Base-by-base conservation (phyloP, 2,797 vertebrate species). In the Notamacropus eugenii region DNA sequence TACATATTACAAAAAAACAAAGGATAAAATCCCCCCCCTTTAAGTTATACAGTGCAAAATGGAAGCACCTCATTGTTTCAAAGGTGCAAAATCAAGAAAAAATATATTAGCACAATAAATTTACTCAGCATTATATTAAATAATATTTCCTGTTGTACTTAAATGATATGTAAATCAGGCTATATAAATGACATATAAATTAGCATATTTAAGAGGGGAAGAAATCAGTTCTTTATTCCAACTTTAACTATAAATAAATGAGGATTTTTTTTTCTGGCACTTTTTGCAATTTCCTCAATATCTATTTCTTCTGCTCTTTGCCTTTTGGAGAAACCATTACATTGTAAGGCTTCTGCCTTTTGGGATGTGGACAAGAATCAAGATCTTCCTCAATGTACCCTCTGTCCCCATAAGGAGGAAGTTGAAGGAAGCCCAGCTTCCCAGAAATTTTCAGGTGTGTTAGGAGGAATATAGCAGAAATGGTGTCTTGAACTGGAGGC, bases 371-470 rank as follows among this genome's bases (percentile, higher is more conserved):
- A 94, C 99, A 99, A 67, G 99, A 99, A 96, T 98, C 98, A 90
- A 99, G 98, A 87, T 99, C 99, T 97, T 99, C 99, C 95, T 98
- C 99, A 97, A 99, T 99, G 93, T 99, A 99, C 92, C 99, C 99
- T 99, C 99, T 99, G 50, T 99, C 99, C 59, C 99, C 97, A 98
- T 99, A 99, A 5, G 99, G 99, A 97, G 99, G 99, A 59, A 22
- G 99, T 99, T 0, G 99, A 99, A 29, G 99, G 99, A 98, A 99
- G 99, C 93, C 99, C 99, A 92, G 99, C 99, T 96, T 99, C 99
- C 99, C 99, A 99, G 98, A 99, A 99, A 98, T 99, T 99, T 97
- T 99, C 99, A 14, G 99, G 99, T 19, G 99, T 99, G 90, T 95
- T 99, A 14, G 99, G 99, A 87, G 99, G 99, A 96, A 99, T 98